phyloP scores from a whole-genome alignment of 2,797 vertebrate species.

The Mallotus villosus region DNA sequence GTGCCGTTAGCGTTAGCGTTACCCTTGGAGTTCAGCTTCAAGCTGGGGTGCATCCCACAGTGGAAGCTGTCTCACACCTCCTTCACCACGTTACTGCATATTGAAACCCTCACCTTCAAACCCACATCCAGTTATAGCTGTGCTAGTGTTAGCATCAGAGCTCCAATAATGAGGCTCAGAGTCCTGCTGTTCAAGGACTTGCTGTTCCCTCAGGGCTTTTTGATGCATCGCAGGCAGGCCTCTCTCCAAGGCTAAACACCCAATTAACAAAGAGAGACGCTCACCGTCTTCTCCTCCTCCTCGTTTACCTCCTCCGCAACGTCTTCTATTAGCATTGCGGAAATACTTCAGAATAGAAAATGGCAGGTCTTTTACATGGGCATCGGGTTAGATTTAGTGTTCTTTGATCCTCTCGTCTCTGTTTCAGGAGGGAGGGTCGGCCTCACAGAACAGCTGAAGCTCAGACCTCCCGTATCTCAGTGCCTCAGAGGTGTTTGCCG shows the following conservation, averaged over 20 bases:
- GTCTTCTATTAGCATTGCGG: neutral
- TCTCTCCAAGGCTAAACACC: constrained; percentile 14
- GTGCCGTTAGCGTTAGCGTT: neutral
- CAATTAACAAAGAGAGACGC: constrained; percentile 1
- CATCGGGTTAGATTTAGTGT: neutral
- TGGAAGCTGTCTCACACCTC: constrained; percentile 3
- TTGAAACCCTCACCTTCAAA: neutral
- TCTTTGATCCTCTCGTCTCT: neutral
- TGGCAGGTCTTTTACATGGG: constrained; percentile 3
- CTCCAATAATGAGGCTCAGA: constrained; percentile 1
- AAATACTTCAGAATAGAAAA: neutral
- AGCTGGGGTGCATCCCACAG: constrained; percentile 2
- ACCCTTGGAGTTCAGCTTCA: neutral
- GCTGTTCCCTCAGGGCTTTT: neutral
- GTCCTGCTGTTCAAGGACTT: constrained; percentile 8
- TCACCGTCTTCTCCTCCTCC: neutral
- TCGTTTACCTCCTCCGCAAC: neutral
- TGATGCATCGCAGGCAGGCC: neutral
- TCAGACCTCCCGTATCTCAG: too few relatives aligned
- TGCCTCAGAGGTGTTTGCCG: too few relatives aligned
- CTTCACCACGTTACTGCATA: constrained; percentile 8
- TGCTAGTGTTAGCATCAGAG: neutral
- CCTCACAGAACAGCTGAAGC: too few relatives aligned
- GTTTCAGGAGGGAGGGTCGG: neutral
- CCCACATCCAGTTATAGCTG: neutral